phyloP scores from a whole-genome alignment of 1,140 invertebrate species.

The Camponotus floridanus region DNA sequence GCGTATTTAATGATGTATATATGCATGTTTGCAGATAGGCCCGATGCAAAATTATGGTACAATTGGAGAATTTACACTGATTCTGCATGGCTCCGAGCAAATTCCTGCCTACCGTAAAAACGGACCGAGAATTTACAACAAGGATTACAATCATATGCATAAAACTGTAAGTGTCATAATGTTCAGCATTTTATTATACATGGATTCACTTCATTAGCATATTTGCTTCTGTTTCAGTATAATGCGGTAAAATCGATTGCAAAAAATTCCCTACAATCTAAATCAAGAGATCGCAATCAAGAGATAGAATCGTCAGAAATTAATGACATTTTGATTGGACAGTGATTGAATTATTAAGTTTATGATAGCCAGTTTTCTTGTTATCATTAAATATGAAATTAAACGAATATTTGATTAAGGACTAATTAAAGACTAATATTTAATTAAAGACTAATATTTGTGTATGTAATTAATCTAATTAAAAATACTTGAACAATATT shows the following conservation, averaged over 20 bases:
- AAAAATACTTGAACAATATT: not conserved
- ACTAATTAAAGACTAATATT: too few species aligned
- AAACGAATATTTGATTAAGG: too few species aligned
- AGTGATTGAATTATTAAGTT: constrained; percentile 21
- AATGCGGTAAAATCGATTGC: not conserved
- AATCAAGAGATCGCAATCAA: not conserved
- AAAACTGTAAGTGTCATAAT: constrained; percentile 73
- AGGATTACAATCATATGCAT: constrained; percentile 84
- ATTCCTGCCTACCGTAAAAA: constrained; percentile 88
- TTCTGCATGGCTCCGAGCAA: constrained; percentile 90
- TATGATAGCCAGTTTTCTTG: constrained; percentile 4
- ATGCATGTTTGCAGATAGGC: constrained; percentile 80
- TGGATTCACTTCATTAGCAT: not conserved
- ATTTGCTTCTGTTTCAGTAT: constrained; percentile 33
- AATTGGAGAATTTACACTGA: constrained; percentile 87
- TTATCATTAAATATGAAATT: constrained; percentile 22
- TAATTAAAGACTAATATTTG: too few species aligned
- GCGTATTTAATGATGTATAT: constrained; percentile 29
- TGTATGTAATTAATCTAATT: not conserved
- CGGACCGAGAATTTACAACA: constrained; percentile 87
- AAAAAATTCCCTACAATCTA: not conserved
- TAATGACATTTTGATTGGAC: not conserved
- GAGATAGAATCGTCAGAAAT: not conserved
- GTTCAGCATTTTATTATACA: not conserved
- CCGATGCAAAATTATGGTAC: constrained; percentile 86